These are phyloP conservation scores for Smittia aterrima DNA, from an alignment of 2,888 invertebrate species.

Conservation along the genomic window DNA sequence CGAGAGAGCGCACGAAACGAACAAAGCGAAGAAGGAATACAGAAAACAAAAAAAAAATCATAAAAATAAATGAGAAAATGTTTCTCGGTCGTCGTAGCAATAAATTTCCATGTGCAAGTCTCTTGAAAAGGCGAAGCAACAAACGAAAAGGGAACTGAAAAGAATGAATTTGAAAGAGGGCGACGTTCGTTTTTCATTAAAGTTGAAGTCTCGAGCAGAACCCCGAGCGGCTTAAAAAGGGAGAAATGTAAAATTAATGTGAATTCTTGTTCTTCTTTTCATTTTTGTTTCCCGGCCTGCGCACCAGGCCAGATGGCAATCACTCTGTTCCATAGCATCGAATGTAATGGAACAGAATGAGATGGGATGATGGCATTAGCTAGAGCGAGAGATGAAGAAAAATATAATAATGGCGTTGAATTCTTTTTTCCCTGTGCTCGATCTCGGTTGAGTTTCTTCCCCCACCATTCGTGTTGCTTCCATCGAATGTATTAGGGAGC, in stretches of 20 bases:
- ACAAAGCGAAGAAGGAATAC: neutral
- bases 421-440: constrained; percentile 20
- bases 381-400: neutral
- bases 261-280: constrained; percentile 14
- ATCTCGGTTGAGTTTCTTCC: neutral
- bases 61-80: constrained; percentile 18
- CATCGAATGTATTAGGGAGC: neutral
- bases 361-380: neutral
- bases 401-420: constrained; percentile 40
- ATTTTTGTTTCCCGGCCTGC: constrained; percentile 9
- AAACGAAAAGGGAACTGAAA: neutral
- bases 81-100: constrained; percentile 7
- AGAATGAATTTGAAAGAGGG: constrained; percentile 13
- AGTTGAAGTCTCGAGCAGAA: neutral
- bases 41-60: constrained; percentile 20
- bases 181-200: constrained; percentile 17
- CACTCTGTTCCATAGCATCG: neutral
- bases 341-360: neutral
- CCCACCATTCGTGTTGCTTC: neutral
- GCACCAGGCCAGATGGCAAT: constrained; percentile 30
- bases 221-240: neutral
- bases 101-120: neutral
- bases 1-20: constrained; percentile 3
- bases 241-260: constrained; percentile 33
- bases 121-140: neutral